phyloP scores from a whole-genome alignment of 2,797 vertebrate species.

The Notamacropus eugenii region DNA sequence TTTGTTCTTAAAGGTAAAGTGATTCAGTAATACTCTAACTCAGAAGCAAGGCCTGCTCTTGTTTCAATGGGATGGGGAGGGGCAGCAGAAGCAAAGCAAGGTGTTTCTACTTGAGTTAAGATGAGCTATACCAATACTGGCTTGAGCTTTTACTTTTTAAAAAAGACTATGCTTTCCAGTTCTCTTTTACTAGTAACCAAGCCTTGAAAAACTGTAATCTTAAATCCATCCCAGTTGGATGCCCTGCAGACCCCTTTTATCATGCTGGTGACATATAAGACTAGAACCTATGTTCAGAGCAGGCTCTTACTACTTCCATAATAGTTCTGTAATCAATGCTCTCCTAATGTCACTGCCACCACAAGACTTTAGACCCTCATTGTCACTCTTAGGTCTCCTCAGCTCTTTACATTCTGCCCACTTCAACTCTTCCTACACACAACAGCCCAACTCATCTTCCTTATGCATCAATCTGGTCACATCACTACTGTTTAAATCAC shows the following conservation, averaged over 20 bases:
- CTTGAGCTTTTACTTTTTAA: not conserved
- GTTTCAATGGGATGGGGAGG: not conserved
- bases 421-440: not conserved
- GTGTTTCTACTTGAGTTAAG: not conserved
- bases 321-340: not conserved
- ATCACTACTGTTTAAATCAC: not conserved
- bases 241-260: not conserved
- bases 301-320: not conserved
- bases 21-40: not conserved
- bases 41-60: conserved; percentile 8
- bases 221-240: not conserved
- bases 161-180: not conserved
- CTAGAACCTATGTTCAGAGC: not conserved
- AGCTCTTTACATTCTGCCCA: not conserved
- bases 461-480: not conserved
- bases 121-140: not conserved
- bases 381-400: not conserved
- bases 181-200: not conserved
- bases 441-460: not conserved
- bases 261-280: not conserved
- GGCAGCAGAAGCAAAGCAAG: not conserved
- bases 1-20: conserved; percentile 34
- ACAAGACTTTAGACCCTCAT: not conserved
- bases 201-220: not conserved
- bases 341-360: not conserved